Base-by-base conservation (phyloP, 2,113 vertebrate genomes). In the Zeus faber region DNA sequence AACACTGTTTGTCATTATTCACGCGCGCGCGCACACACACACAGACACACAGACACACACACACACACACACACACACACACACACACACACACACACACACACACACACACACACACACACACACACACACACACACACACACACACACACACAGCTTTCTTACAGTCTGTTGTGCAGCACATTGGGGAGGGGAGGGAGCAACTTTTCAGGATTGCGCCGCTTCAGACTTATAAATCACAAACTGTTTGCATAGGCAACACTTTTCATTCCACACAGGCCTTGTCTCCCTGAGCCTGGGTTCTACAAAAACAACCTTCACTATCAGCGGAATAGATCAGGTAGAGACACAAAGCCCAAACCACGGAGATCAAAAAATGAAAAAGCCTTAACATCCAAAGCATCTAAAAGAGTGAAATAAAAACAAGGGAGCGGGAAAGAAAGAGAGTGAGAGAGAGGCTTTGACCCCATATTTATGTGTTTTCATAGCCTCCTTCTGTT, bases 381-480 rank as follows among this genome's bases (percentile, higher is more conserved):
- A 45, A 53, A 10, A 45, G 20, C 1, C 16, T 16, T n/a, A 51
- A 49, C 1, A 21, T 17, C 13, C 26, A 22, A 8, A 51, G 27
- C n/a, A n/a, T n/a, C n/a, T n/a, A n/a, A n/a, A n/a, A 14, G 26
- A 62, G 24, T 40, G 14, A 58, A 10, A 37, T 9, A 4, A 37
- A 4, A 37, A 14, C 13, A 1, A 27, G 50, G 44, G 39, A 61
- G 31, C 13, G 45, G 44, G 24, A 22, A 22, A 47, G 18, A 48
- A 24, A 16, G 29, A 46, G 46, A 61, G 23, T 18, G 13, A 40
- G 37, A 49, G 44, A 29, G 24, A 31, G 16, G 25, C 49, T 64
- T 49, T 55, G 31, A 44, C 31, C 33, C 0, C 23, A 25, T 62
- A 83, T 76, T 77, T 65, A 73, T 55, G 46, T 65, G 68, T 72